A percentile compares a stretch with the other conserved stretches of the same genome.
Evolutionary conservation across 1,140 invertebrate species (phyloP).

Genomic region (Lamellibrachia luymesi): DNA sequence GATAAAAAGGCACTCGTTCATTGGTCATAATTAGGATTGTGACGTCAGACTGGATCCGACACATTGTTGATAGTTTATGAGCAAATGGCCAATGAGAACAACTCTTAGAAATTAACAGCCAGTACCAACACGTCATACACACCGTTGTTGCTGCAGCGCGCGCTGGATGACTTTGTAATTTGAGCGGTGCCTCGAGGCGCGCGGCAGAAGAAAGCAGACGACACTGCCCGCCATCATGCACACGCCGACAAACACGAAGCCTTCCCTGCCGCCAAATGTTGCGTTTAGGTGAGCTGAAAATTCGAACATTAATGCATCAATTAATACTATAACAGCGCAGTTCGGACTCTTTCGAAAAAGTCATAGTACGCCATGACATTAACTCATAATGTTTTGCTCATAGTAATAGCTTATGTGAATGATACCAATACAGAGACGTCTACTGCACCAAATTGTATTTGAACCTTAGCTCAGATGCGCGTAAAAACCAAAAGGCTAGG

Average conservation of each 20-base stretch:
- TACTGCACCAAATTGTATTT: too few species aligned
- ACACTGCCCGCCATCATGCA: constrained; percentile 7
- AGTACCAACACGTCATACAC: constrained; percentile 28
- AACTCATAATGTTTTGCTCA: too few species aligned
- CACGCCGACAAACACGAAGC: constrained; percentile 9
- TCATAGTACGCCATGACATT: too few species aligned
- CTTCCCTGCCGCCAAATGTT: not conserved
- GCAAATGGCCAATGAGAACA: not conserved
- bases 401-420: too few species aligned
- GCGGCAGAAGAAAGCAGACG: constrained; percentile 27
- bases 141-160: constrained; percentile 13
- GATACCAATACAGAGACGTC: too few species aligned
- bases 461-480: too few species aligned
- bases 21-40: too few species aligned
- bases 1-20: too few species aligned
- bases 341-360: not conserved
- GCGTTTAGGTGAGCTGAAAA: not conserved
- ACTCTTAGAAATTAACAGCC: constrained; percentile 19
- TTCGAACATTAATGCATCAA: not conserved
- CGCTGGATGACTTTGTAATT: constrained; percentile 40
- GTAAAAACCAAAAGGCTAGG: too few species aligned
- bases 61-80: constrained; percentile 1
- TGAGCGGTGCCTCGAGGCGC: constrained; percentile 34
- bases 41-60: too few species aligned
- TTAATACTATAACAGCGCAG: not conserved